phyloP scores from a whole-genome alignment of 2,113 vertebrate species.

The Egretta garzetta region DNA sequence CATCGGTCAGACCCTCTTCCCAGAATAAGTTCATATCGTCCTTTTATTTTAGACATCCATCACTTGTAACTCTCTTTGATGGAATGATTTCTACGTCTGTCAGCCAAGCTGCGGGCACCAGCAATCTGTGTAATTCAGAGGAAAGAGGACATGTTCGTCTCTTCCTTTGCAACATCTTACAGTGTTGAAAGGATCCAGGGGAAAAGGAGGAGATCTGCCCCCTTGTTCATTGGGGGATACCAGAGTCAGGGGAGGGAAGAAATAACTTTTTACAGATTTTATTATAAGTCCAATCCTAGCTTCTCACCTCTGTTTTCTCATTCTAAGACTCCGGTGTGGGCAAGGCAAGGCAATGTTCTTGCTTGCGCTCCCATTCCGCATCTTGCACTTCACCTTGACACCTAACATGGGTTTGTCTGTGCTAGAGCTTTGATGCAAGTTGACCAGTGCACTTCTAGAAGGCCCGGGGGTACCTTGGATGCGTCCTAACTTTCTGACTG shows the following conservation, averaged over 20 bases:
- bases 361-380: neutral
- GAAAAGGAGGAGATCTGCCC: neutral
- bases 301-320: neutral
- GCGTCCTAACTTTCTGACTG: neutral
- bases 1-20: neutral
- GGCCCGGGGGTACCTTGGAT: neutral
- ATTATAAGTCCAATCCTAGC: neutral
- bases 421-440: neutral
- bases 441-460: neutral
- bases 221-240: neutral
- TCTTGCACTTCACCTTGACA: neutral
- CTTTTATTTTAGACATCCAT: neutral
- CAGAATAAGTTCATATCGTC: neutral
- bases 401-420: rapidly evolving
- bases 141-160: neutral
- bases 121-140: neutral
- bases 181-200: neutral
- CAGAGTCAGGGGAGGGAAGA: neutral
- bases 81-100: neutral
- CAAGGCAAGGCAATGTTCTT: neutral
- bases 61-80: neutral
- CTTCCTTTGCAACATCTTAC: neutral
- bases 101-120: neutral
- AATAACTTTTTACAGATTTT: neutral
- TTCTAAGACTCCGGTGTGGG: neutral